Conservation (phyloP, 1,140 invertebrate species). For the Oryctes rhinoceros region DNA sequence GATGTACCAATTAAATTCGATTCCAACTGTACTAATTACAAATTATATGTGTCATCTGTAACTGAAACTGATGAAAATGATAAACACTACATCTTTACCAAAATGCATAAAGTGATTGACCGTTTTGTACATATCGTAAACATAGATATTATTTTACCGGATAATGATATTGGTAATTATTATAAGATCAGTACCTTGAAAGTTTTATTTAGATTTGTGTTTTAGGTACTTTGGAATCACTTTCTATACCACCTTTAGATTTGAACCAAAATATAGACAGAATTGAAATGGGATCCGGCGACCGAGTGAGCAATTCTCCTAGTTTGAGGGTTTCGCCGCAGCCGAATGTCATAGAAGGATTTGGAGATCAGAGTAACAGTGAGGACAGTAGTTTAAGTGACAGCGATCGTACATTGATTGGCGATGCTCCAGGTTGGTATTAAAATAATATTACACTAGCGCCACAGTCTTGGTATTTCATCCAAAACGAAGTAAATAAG, state of each 20-base stretch:
- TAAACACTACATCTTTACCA: slow-evolving; percentile 57
- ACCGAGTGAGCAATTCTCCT: slow-evolving; percentile 51
- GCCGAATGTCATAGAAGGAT: slow-evolving; percentile 54
- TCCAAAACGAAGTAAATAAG: no score
- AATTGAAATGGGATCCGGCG: slow-evolving; percentile 47
- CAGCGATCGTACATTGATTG: slow-evolving; percentile 75
- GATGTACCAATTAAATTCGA: slow-evolving; percentile 52
- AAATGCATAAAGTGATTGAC: slow-evolving; percentile 64
- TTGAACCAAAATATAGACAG: slow-evolving; percentile 54
- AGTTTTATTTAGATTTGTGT: slow-evolving; percentile 42
- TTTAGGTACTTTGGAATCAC: slow-evolving; percentile 63
- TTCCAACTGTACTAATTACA: slow-evolving; percentile 60
- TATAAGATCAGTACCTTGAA: not conserved
- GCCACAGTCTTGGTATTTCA: no score
- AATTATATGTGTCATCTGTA: slow-evolving; percentile 61
- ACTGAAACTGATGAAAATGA: slow-evolving; percentile 54
- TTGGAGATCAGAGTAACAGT: slow-evolving; percentile 73
- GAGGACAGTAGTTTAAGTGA: slow-evolving; percentile 83
- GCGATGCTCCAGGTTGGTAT: slow-evolving; percentile 65
- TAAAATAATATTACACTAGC: not conserved
- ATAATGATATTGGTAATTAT: slow-evolving; percentile 65
- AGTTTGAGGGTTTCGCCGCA: slow-evolving; percentile 53
- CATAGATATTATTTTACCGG: slow-evolving; percentile 69
- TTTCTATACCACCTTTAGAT: slow-evolving; percentile 66
- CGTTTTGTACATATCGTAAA: slow-evolving; percentile 69